Base-by-base conservation (phyloP, 1,140 invertebrate species). In the Lepidotrigona ventralis region DNA sequence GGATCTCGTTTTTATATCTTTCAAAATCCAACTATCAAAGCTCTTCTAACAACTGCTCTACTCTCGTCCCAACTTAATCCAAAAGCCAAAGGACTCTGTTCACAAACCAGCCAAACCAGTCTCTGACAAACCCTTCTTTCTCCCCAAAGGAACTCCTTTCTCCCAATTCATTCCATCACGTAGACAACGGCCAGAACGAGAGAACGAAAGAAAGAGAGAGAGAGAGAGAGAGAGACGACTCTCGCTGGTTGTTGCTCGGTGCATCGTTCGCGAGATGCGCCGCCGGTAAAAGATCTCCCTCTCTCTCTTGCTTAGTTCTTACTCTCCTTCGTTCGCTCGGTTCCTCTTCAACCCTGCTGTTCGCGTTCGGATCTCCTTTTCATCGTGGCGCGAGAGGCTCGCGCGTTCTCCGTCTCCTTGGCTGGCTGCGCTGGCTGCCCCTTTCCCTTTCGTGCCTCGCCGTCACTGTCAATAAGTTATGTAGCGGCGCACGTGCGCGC, bases 401-500 rank as follows among this genome's bases (percentile, higher is more conserved):
- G 51, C 29, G 53, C 72, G 53, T 69, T 64, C 63, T 75, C 73
- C 56, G 33, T 60, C 74, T 26, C 26, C 14, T 33, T 33, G 56
- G 2, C n/a, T 15, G 15, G 33, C 33, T 29, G n/a, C n/a, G 33
- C 33, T 33, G 33, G 33, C 54, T 60, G 11, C 76, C 77, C 81
- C 60, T 86, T 79, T 84, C 85, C 79, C 58, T 73, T 77, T 88
- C 83, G 84, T 79, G 56, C 74, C 76, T 70, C 60, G n/a, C 79
- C 75, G 75, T 84, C 71, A 86, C 79, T 88, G 79, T 87, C 87
- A 75, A 82, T 85, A 81, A 63, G 79, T 88, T 88, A 87, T 84
- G 83, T 78, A 85, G 79, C 87, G 63, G 84, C 84, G 87, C 86
- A 85, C 87, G 86, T 80, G 86, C 87, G 84, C 76, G 79, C 77